A percentile compares a stretch with the other conserved stretches of the same genome.
These are phyloP conservation scores for Caenorhabditis zanzibari DNA, from an alignment of 2,888 invertebrate genomes.

Conservation along the genomic window DNA sequence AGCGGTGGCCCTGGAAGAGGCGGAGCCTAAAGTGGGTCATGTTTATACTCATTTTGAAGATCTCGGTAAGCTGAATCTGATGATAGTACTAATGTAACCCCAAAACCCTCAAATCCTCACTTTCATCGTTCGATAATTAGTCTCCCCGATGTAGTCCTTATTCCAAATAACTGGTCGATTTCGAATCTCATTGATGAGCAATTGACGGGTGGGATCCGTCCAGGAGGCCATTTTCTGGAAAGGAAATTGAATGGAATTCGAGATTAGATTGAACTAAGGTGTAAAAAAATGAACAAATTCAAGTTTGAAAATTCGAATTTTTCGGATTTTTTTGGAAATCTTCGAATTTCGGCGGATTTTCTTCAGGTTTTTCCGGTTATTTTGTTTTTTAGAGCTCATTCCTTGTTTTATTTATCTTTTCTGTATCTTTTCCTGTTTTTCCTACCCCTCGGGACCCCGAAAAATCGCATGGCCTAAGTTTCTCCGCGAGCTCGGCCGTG, in stretches of 20 bases:
- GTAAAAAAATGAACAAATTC: too few relatives aligned
- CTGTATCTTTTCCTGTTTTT: background rate
- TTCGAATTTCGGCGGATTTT: background rate
- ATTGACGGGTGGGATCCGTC: slow-evolving; percentile 74
- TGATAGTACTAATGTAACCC: background rate
- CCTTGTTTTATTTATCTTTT: background rate
- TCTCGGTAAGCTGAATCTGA: too few relatives aligned
- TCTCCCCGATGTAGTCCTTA: slow-evolving; percentile 40
- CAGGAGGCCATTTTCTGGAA: slow-evolving; percentile 71
- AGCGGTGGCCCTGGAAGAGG: too few relatives aligned
- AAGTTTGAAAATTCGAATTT: background rate
- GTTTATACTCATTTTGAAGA: too few relatives aligned
- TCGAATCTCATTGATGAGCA: slow-evolving; percentile 66
- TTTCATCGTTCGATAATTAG: slow-evolving; percentile 45
- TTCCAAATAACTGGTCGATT: slow-evolving; percentile 58
- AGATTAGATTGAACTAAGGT: background rate
- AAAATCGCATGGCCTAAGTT: background rate
- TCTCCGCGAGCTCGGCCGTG: background rate
- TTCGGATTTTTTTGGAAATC: background rate
- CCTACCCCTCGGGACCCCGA: background rate
- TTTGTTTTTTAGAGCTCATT: too few relatives aligned
- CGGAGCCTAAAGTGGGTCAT: too few relatives aligned
- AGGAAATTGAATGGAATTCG: background rate
- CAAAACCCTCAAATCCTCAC: slow-evolving; percentile 2
- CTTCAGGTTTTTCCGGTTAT: too few relatives aligned